A percentile compares a stretch with the other conserved stretches of the same genome.
Evolutionary conservation across 1,140 invertebrate genomes (phyloP).

Genomic region (Panagrolaimus sp.): DNA sequence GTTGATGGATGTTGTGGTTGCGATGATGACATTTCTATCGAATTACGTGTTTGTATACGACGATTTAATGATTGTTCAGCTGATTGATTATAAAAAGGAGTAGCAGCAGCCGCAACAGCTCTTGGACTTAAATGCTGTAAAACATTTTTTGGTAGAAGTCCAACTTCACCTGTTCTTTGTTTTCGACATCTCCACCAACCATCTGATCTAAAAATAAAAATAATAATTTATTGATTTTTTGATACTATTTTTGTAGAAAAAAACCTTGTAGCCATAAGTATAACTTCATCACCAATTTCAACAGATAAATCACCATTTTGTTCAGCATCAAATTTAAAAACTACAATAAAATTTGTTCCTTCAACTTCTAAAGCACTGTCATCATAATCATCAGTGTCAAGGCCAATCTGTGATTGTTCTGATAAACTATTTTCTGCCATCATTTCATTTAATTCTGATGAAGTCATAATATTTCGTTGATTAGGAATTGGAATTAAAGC

Average conservation of each 20-base stretch:
- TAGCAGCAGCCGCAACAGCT: neutral
- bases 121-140: neutral
- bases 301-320: neutral
- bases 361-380: too few species aligned
- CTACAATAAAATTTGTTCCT: too few species aligned
- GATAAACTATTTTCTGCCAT: too few species aligned
- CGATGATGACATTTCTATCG: too few species aligned
- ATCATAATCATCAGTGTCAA: too few species aligned
- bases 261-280: neutral
- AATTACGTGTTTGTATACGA: neutral
- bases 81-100: too few species aligned
- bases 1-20: too few species aligned
- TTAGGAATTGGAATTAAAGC: too few species aligned
- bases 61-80: constrained; percentile 1
- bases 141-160: constrained; percentile 9
- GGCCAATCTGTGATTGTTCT: too few species aligned
- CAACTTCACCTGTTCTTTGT: neutral
- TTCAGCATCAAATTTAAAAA: neutral
- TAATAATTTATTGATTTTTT: neutral
- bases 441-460: too few species aligned
- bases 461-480: too few species aligned
- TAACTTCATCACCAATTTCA: constrained; percentile 7
- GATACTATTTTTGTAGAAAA: too few species aligned
- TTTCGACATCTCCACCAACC: constrained; percentile 6
- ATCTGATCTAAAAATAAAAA: constrained; percentile 8